These are phyloP conservation scores for Himalopsyche kuldschensis DNA, from an alignment of 2,888 invertebrate genomes.

Conservation along the genomic window DNA sequence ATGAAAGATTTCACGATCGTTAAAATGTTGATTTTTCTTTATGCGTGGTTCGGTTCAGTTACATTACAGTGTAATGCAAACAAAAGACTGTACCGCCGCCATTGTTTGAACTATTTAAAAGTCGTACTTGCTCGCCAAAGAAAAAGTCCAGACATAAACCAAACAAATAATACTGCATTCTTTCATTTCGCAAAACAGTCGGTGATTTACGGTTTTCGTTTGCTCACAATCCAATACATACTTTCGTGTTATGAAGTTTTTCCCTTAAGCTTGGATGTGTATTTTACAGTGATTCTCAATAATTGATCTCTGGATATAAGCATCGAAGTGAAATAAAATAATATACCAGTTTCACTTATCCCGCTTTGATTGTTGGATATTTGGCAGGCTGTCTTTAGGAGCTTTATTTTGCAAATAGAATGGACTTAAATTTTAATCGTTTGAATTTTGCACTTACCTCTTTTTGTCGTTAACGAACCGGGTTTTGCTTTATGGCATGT, in stretches of 20 bases:
- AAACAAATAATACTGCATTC: conserved; percentile 26
- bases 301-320: too few species aligned
- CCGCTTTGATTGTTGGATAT: too few species aligned
- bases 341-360: too few species aligned
- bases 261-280: neutral
- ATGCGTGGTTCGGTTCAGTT: neutral
- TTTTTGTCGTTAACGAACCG: too few species aligned
- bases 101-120: conserved; percentile 26
- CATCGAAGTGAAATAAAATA: too few species aligned
- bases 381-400: too few species aligned
- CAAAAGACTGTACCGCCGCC: conserved; percentile 7
- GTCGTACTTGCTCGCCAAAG: neutral
- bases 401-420: too few species aligned
- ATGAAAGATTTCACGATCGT: neutral
- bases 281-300: neutral
- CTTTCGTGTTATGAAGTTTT: neutral
- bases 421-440: too few species aligned
- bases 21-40: neutral
- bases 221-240: conserved; percentile 24
- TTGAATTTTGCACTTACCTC: too few species aligned
- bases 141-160: conserved; percentile 9
- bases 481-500: too few species aligned
- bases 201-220: conserved; percentile 29
- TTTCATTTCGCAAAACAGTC: conserved; percentile 15
- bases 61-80: conserved; percentile 6